Conservation (phyloP, 1,140 invertebrate genomes). For the Tribolium madens region DNA sequence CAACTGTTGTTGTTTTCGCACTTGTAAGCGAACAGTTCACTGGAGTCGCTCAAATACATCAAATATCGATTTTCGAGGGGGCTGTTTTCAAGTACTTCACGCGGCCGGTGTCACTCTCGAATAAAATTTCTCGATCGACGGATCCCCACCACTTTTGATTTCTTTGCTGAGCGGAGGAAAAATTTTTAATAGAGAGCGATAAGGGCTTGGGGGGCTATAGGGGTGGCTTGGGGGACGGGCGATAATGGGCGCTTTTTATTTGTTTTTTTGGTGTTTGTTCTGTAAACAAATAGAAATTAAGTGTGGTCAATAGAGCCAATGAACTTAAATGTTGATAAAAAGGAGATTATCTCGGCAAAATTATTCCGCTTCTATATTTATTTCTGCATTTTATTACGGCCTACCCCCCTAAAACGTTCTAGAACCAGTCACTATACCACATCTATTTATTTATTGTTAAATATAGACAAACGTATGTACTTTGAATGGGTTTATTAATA, state of each 20-base stretch:
- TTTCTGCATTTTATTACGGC: slow-evolving; percentile 24
- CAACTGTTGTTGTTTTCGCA: slow-evolving; percentile 48
- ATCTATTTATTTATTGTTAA: not conserved
- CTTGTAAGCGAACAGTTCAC: slow-evolving; percentile 26
- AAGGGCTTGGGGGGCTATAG: not conserved
- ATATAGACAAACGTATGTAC: not conserved
- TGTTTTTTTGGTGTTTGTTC: not conserved
- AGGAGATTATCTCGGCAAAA: slow-evolving; percentile 19
- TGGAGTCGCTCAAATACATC: slow-evolving; percentile 44
- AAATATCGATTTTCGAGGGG: slow-evolving; percentile 1
- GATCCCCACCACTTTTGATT: slow-evolving; percentile 10
- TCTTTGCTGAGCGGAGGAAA: not conserved
- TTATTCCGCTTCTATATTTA: slow-evolving; percentile 28
- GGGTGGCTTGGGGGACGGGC: not conserved
- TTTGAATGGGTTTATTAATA: not conserved
- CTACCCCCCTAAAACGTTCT: not conserved
- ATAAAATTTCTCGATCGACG: not conserved
- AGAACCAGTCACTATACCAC: not conserved
- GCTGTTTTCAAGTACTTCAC: not conserved
- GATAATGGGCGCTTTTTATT: not conserved
- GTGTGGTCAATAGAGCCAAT: slow-evolving; percentile 26
- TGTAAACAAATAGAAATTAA: slow-evolving; percentile 36
- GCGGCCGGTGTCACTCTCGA: not conserved
- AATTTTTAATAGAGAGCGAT: not conserved
- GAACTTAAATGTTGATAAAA: slow-evolving; percentile 26